Evolutionary conservation across 1,140 invertebrate species (phyloP).

Genomic region (Triops cancriformis): DNA sequence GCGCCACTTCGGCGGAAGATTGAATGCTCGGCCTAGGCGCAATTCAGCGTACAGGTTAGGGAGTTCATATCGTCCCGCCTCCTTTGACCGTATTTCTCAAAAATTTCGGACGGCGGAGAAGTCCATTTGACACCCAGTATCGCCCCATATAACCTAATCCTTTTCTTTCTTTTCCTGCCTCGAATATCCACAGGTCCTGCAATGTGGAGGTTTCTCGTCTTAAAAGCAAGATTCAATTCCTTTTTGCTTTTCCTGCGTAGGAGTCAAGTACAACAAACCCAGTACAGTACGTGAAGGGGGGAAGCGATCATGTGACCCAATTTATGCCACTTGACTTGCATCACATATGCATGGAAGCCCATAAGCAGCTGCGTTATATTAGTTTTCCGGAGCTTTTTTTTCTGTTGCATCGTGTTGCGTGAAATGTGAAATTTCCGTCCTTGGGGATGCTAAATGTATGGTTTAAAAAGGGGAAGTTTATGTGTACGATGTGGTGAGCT

Average conservation of each 20-base stretch:
- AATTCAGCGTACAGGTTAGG: background rate
- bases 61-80: background rate
- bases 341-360: background rate
- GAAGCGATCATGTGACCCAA: background rate
- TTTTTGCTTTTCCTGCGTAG: no score
- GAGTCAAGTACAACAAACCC: no score
- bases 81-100: background rate
- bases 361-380: conserved; percentile 10
- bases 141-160: background rate
- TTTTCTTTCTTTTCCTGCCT: background rate
- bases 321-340: conserved; percentile 2
- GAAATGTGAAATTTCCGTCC: background rate
- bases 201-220: background rate
- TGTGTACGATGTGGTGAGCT: background rate
- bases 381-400: background rate
- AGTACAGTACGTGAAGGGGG: no score
- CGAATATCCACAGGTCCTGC: background rate
- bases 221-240: no score
- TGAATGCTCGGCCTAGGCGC: background rate
- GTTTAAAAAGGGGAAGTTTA: background rate
- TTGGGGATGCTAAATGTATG: background rate
- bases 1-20: background rate
- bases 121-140: background rate
- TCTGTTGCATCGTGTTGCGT: background rate
- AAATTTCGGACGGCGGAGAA: background rate